Evolutionary conservation across 1,140 invertebrate genomes (phyloP).

Genomic region (Trachymyrmex cornetzi): DNA sequence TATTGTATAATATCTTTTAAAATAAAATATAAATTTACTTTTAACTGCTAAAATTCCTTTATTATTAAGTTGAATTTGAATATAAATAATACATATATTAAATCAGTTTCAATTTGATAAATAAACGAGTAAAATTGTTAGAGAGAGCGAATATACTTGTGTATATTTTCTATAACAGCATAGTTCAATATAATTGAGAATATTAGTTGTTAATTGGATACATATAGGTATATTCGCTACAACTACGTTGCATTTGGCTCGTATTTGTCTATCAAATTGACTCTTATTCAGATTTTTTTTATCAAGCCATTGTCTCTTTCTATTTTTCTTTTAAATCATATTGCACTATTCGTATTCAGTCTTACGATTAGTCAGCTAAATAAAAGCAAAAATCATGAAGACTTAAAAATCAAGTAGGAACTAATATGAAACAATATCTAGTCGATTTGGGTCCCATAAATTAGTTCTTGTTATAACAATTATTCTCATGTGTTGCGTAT

Average conservation of each 20-base stretch:
- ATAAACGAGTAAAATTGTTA: background rate
- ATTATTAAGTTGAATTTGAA: constrained; percentile 25
- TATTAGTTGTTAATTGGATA: background rate
- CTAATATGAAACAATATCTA: constrained; percentile 74
- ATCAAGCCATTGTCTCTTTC: background rate
- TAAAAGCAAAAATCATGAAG: constrained; percentile 74
- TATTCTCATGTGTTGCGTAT: background rate
- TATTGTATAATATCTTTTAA: background rate
- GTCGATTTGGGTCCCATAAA: constrained; percentile 69
- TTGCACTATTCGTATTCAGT: constrained; percentile 84
- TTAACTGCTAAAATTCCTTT: constrained; percentile 18
- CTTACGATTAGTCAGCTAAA: constrained; percentile 80
- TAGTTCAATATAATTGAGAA: background rate
- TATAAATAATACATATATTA: constrained; percentile 20
- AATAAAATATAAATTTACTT: constrained; percentile 22
- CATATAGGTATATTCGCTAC: background rate
- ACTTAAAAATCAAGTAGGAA: constrained; percentile 80
- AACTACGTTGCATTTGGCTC: background rate
- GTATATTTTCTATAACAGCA: background rate
- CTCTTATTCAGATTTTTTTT: constrained; percentile 24
- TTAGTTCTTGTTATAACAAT: constrained; percentile 36
- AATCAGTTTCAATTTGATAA: constrained; percentile 13
- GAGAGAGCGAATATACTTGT: constrained; percentile 15
- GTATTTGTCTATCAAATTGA: constrained; percentile 23
- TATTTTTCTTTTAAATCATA: constrained; percentile 45